Evolutionary conservation across 2,888 invertebrate species (phyloP), one percentile per base, ranked within the genome.

Genomic region (Scaptomyza tumidula): DNA sequence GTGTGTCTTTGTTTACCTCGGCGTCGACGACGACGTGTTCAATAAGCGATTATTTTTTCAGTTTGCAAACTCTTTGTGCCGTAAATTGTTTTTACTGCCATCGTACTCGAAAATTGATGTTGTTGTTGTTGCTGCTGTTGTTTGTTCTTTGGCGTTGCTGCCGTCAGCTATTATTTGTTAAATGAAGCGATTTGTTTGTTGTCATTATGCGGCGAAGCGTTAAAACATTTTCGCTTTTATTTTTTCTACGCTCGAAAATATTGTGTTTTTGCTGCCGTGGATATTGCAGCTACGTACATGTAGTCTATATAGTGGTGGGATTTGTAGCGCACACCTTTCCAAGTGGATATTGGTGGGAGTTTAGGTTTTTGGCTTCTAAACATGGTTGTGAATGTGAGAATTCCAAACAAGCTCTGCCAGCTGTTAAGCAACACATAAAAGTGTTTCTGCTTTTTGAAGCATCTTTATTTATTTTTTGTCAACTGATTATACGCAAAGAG

Each of bases 151-250:
- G 65, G 72, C 73, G 75, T 60, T 57, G 66, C 65, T 65, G 83
- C 89, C 88, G 78, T 71, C 88, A 89, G 90, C 86, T 88, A 89
- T 90, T 89, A 90, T 90, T 88, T 90, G 90, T 88, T 90, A 90
- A 90, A 90, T 90, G 90, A 90, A 89, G 90, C 90, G 88, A 84
- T 80, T 89, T 86, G 85, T 89, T 88, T 90, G 90, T 89, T 90
- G 86, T 78, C 86, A 81, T 89, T 86, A 87, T 81, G 84, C 89
- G 77, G 60, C 84, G 81, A 72, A 86, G 90, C 90, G 88, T 90
- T 89, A 89, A 90, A 90, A 89, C 85, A 86, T 84, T 86, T 88
- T 86, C 86, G 79, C 86, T 86, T 41, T 84, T 84, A 83, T 86
- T 88, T 86, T 86, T 88, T 80, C 72, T 77, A 50, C 69, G 64